Conservation (phyloP, 2,113 vertebrate species). For the Cyrtonyx montezumae region DNA sequence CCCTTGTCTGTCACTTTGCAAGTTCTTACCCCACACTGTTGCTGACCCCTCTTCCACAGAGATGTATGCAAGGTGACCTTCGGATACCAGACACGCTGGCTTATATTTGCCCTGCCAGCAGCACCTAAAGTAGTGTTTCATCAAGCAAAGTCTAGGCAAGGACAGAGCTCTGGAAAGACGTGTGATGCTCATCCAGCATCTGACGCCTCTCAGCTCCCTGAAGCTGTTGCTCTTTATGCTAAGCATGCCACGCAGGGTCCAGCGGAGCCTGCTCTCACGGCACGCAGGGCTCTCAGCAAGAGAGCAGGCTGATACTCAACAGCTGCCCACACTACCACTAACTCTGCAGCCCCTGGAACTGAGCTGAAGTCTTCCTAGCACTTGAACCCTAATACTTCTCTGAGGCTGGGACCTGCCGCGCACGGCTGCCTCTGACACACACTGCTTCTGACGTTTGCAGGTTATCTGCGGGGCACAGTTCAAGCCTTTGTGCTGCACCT, state of each 20-base stretch:
- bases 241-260: not conserved
- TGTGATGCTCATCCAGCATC: not conserved
- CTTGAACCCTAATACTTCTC: too few relatives aligned
- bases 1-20: not conserved
- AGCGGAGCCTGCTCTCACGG: not conserved
- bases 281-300: not conserved
- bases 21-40: rapidly evolving
- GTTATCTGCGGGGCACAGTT: conserved; percentile 33
- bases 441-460: not conserved
- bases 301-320: not conserved
- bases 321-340: not conserved
- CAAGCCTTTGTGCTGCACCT: conserved; percentile 26
- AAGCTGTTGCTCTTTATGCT: not conserved
- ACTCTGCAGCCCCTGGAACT: not conserved
- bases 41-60: not conserved
- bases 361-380: not conserved
- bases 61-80: too few relatives aligned
- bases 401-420: too few relatives aligned
- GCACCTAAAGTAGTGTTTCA: not conserved
- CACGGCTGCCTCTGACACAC: too few relatives aligned
- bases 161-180: not conserved
- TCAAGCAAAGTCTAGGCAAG: not conserved
- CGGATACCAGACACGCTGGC: not conserved
- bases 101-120: not conserved
- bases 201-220: not conserved